These are phyloP conservation scores for Listronotus bonariensis DNA, from an alignment of 1,140 invertebrate species.

Conservation along the genomic window DNA sequence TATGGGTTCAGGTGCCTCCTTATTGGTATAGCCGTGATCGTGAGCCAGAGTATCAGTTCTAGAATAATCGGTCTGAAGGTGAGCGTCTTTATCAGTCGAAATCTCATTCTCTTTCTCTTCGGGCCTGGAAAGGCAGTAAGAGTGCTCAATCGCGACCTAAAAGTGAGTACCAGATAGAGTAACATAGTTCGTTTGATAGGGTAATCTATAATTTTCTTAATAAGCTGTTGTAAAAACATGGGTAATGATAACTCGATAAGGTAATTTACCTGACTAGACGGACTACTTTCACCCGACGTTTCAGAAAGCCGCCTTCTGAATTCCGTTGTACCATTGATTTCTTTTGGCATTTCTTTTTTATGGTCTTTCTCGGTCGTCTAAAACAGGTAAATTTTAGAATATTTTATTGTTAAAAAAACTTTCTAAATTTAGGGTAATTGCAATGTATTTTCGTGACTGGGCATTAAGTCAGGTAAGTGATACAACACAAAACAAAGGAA, in stretches of 20 bases:
- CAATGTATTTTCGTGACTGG: too few relatives aligned
- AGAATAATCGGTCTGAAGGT: background rate
- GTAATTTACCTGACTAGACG: slow-evolving; percentile 49
- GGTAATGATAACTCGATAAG: background rate
- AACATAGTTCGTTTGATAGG: too few relatives aligned
- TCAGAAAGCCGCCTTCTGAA: slow-evolving; percentile 50
- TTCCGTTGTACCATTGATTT: slow-evolving; percentile 38
- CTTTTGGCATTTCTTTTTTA: slow-evolving; percentile 51
- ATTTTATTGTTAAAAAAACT: background rate
- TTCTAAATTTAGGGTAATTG: too few relatives aligned
- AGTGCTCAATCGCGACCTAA: slow-evolving; percentile 78
- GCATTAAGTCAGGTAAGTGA: too few relatives aligned
- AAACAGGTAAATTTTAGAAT: background rate
- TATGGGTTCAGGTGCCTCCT: slow-evolving; percentile 23
- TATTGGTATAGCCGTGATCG: slow-evolving; percentile 56
- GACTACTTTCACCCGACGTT: slow-evolving; percentile 56
- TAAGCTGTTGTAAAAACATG: too few relatives aligned
- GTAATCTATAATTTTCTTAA: too few relatives aligned
- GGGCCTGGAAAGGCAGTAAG: slow-evolving; percentile 72
- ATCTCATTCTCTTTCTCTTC: slow-evolving; percentile 45
- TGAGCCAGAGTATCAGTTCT: slow-evolving; percentile 46
- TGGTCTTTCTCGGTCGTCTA: slow-evolving; percentile 10
- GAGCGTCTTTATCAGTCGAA: slow-evolving; percentile 6
- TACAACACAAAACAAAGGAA: too few relatives aligned
- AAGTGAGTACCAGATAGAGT: background rate